Evolutionary conservation across 2,113 vertebrate genomes (phyloP), one percentile per base, ranked within the genome.

Genomic region (Struthidea cinerea): DNA sequence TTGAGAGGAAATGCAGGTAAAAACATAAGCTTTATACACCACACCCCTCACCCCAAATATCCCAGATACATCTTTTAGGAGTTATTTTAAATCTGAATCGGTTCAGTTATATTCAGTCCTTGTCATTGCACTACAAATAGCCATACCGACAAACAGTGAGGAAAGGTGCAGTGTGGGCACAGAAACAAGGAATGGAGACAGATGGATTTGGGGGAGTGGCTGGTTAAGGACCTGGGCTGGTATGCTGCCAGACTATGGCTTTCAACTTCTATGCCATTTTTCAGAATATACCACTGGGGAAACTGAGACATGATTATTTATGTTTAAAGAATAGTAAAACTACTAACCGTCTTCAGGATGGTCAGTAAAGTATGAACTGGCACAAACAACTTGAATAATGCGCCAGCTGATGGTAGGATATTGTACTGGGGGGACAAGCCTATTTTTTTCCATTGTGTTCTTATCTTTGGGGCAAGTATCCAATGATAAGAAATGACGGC

Each of bases 91-190:
- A 55, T 11, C 27, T 50, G 13, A 46, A 53, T 69, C 19, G 18
- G 11, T 86, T 80, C 37, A 35, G 6, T 73, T 86, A 5, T 49
- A 57, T 49, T 11, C 37, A 37, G 18, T 63, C 35, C 12, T 81
- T 41, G 30, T 56, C 21, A 26, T 3, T 80, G 8, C n/a, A 6
- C 7, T 74, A 17, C 50, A 84, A 22, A 53, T 23, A 73, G 55
- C 27, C 41, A 4, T 56, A 22, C 27, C 39, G 16, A 37, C 24
- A 59, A 87, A 46, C 23, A 53, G 16, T 14, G 26, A 17, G 16
- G 30, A 68, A 42, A 37, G n/a, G 35, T 76, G 11, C 0, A 2
- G 28, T 32, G 7, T 0, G 1, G 32, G 19, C 20, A 26, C 28
- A 61, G 71, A 57, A 94, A 22, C 2, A 49, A 73, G 32, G 44